These are phyloP conservation scores for Stomatorhinus ivindoensis DNA, from an alignment of 2,113 vertebrate species.

Conservation along the genomic window DNA sequence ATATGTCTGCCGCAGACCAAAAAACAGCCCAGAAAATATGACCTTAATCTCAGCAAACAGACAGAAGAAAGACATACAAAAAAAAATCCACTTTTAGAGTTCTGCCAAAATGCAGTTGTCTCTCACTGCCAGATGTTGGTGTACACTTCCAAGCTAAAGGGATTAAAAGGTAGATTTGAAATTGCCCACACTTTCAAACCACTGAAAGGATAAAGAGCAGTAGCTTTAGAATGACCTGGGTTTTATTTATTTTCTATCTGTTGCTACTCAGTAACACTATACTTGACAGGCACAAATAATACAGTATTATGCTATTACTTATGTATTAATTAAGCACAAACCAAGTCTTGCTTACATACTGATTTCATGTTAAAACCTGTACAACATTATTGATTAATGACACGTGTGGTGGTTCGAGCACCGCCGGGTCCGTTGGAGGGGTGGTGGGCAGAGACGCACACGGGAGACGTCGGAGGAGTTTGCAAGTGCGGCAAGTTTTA, in stretches of 20 bases:
- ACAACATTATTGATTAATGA: no score
- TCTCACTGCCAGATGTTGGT: neutral
- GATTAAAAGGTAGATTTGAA: neutral
- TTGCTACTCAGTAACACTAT: neutral
- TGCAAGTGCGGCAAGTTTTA: no score
- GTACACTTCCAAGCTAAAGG: neutral
- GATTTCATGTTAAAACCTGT: neutral
- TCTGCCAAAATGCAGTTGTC: neutral
- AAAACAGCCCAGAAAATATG: neutral
- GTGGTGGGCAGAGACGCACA: no score
- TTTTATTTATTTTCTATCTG: neutral
- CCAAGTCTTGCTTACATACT: neutral
- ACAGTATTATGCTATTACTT: neutral
- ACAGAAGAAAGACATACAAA: neutral
- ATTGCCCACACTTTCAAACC: neutral
- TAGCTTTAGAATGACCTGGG: neutral
- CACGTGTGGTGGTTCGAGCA: no score
- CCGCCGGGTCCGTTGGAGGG: no score
- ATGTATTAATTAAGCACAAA: neutral
- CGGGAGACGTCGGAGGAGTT: no score
- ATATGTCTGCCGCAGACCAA: neutral
- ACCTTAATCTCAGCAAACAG: neutral
- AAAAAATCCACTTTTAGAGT: neutral
- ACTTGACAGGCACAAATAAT: neutral
- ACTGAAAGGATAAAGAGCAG: neutral